Conservation (phyloP, 2,888 invertebrate genomes). For the Epiblema foenella region DNA sequence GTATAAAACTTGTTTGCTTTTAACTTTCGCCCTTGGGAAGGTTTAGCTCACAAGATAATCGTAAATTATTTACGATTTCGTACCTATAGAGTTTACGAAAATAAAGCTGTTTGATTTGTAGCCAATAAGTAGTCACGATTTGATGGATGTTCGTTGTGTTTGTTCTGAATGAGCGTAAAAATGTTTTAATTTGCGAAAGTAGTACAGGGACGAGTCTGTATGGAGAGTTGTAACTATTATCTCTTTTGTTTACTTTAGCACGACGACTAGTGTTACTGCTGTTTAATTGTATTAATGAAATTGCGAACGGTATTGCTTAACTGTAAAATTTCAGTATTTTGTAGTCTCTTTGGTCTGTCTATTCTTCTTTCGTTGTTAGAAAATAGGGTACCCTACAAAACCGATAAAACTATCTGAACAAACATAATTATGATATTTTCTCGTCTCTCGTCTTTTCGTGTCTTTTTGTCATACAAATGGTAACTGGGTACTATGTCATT, state of each 20-base stretch:
- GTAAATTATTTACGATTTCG: slow-evolving; percentile 63
- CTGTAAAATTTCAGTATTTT: background rate
- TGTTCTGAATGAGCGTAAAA: slow-evolving; percentile 45
- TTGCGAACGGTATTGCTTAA: slow-evolving; percentile 24
- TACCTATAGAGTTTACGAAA: slow-evolving; percentile 61
- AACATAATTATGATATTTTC: too few relatives aligned
- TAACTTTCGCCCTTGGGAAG: slow-evolving; percentile 73
- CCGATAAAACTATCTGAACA: too few relatives aligned
- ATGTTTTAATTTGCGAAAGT: slow-evolving; percentile 43
- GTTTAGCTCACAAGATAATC: slow-evolving; percentile 60
- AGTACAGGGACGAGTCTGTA: slow-evolving; percentile 48
- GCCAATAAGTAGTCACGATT: slow-evolving; percentile 61
- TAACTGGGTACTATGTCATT: too few relatives aligned
- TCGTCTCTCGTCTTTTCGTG: too few relatives aligned
- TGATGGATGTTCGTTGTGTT: slow-evolving; percentile 59
- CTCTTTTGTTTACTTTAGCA: slow-evolving; percentile 67
- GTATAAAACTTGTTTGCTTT: slow-evolving; percentile 74
- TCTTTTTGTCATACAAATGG: too few relatives aligned
- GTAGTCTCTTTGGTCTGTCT: too few relatives aligned
- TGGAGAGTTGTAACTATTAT: slow-evolving; percentile 59
- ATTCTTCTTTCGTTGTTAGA: too few relatives aligned
- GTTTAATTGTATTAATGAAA: slow-evolving; percentile 31
- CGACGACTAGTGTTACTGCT: slow-evolving; percentile 35
- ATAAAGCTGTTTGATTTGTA: slow-evolving; percentile 64
- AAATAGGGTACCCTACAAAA: too few relatives aligned